phyloP scores from a whole-genome alignment of 2,888 invertebrate species.

The Chloromyia formosa region DNA sequence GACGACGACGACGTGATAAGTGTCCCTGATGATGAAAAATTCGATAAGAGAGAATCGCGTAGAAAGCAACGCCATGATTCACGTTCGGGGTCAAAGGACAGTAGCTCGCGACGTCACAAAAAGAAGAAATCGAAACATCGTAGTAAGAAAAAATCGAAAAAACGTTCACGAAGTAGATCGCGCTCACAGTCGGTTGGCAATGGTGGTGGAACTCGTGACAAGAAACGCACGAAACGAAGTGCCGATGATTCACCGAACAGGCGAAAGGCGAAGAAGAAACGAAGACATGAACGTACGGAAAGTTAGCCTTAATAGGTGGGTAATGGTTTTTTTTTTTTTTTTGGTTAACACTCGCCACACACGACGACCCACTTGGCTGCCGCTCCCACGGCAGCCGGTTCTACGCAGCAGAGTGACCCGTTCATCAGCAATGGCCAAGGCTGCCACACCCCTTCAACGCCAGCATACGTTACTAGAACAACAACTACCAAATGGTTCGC shows the following conservation, averaged over 20 bases:
- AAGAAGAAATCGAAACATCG: constrained; percentile 54
- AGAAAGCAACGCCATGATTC: constrained; percentile 31
- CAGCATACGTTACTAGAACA: too few species aligned
- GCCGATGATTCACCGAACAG: constrained; percentile 5
- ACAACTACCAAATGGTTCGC: too few species aligned
- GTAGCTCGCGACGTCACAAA: constrained; percentile 43
- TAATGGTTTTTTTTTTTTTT: too few species aligned
- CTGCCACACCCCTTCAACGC: too few species aligned
- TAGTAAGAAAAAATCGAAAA: constrained; percentile 56
- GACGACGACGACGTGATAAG: not conserved
- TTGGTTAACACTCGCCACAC: too few species aligned
- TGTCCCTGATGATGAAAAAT: not conserved
- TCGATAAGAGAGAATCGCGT: not conserved
- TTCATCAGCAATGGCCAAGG: too few species aligned
- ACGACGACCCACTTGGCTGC: too few species aligned
- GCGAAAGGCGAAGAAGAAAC: constrained; percentile 28
- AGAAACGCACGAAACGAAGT: constrained; percentile 16
- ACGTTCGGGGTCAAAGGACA: constrained; percentile 43
- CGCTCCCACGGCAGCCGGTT: too few species aligned
- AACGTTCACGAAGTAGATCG: constrained; percentile 52
- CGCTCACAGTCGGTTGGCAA: not conserved
- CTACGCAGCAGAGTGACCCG: too few species aligned
- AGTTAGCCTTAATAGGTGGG: not conserved
- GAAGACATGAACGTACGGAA: constrained; percentile 16
- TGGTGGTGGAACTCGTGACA: not conserved